Evolutionary conservation across 1,140 invertebrate genomes (phyloP).

Genomic region (Plutomurus gul): DNA sequence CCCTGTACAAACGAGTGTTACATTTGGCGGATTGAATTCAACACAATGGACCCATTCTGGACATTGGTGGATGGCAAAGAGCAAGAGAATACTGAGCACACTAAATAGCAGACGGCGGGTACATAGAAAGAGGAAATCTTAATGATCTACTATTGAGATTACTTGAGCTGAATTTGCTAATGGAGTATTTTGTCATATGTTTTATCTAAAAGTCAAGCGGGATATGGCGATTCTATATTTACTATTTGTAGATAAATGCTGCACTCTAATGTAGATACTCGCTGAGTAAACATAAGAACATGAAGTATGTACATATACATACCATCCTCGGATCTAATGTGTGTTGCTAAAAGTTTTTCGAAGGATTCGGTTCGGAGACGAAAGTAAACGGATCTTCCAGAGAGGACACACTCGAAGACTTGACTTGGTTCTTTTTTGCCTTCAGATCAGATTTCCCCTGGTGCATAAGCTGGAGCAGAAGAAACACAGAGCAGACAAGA

Average conservation of each 20-base stretch:
- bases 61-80: too few species aligned
- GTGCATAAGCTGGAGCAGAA: too few species aligned
- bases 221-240: too few species aligned
- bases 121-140: constrained; percentile 26
- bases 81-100: neutral
- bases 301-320: too few species aligned
- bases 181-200: neutral
- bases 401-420: neutral
- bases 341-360: constrained; percentile 6
- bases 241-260: too few species aligned
- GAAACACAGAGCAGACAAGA: neutral
- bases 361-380: neutral
- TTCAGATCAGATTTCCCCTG: constrained; percentile 17
- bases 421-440: neutral
- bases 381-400: neutral
- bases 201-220: neutral
- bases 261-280: too few species aligned
- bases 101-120: constrained; percentile 5
- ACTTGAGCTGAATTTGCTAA: constrained; percentile 41
- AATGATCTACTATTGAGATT: constrained; percentile 49
- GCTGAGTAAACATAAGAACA: too few species aligned
- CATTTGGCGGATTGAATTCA: too few species aligned
- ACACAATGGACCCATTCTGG: too few species aligned
- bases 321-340: too few species aligned
- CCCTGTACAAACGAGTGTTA: too few species aligned